phyloP scores from a whole-genome alignment of 37 sponge, comb jelly and placozoan species.

The Chondrilla cf. caribensis region DNA sequence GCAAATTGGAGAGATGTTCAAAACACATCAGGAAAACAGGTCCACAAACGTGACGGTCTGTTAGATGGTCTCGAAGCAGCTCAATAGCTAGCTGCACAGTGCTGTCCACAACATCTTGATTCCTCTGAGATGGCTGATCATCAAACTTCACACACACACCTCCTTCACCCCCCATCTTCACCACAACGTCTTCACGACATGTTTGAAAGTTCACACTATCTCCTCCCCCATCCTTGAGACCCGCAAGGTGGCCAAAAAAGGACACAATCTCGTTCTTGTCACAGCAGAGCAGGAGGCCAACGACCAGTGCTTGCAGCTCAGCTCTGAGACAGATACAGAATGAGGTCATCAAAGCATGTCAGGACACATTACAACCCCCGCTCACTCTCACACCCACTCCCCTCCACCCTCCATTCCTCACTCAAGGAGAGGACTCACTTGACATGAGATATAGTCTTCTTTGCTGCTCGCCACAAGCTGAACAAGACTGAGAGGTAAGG shows the following conservation, averaged over 20 bases:
- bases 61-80: background rate
- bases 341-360: background rate
- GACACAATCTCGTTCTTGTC: background rate
- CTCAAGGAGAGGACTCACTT: background rate
- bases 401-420: background rate
- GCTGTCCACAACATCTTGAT: background rate
- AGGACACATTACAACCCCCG: background rate
- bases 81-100: background rate
- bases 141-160: background rate
- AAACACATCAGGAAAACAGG: background rate
- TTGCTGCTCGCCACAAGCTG: conserved; percentile 27
- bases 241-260: background rate
- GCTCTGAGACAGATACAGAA: background rate
- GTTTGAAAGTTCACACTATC: background rate
- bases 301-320: background rate
- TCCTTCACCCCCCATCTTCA: background rate
- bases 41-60: background rate
- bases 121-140: background rate
- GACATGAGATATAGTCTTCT: background rate
- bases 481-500: conserved; percentile 50
- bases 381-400: background rate
- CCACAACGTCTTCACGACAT: background rate
- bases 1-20: no score
- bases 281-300: background rate
- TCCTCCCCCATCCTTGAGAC: background rate